A percentile compares a stretch with the other conserved stretches of the same genome.
Evolutionary conservation across 1,140 invertebrate species (phyloP).

Genomic region (Bombus balteatus): DNA sequence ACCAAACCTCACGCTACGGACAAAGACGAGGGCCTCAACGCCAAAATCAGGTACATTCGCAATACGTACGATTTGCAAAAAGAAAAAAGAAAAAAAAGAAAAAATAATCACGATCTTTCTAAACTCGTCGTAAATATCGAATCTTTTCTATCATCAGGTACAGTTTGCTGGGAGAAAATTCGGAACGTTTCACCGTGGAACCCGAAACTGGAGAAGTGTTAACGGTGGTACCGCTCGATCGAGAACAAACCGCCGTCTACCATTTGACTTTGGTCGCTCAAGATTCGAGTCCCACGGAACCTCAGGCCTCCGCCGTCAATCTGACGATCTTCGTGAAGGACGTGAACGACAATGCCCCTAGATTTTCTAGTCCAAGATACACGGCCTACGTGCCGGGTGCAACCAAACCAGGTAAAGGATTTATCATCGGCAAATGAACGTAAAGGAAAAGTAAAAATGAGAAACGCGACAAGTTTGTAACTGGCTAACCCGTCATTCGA

Average conservation of each 20-base stretch:
- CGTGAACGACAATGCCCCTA: constrained; percentile 94
- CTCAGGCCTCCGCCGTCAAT: constrained; percentile 90
- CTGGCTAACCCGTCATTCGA: background rate
- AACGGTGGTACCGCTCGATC: constrained; percentile 88
- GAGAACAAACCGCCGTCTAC: constrained; percentile 90
- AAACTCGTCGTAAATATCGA: background rate
- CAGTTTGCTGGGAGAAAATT: constrained; percentile 90
- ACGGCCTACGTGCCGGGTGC: constrained; percentile 91
- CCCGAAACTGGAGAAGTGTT: constrained; percentile 89
- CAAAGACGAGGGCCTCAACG: constrained; percentile 92
- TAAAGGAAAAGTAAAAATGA: too few species aligned
- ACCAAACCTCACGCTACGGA: constrained; percentile 89
- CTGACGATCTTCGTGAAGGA: constrained; percentile 91
- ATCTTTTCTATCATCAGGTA: constrained; percentile 82
- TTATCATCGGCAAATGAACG: too few species aligned
- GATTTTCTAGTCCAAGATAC: constrained; percentile 88
- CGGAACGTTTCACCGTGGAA: constrained; percentile 89
- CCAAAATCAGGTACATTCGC: constrained; percentile 87
- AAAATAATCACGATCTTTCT: background rate
- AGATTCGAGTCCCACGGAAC: constrained; percentile 93
- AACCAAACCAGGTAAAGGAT: constrained; percentile 86
- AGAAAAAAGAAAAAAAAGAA: rapidly evolving
- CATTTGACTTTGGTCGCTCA: constrained; percentile 92
- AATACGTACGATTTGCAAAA: background rate
- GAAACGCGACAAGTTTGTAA: background rate